phyloP scores from a whole-genome alignment of 1,140 invertebrate genomes.

The Archivesica marissinica region DNA sequence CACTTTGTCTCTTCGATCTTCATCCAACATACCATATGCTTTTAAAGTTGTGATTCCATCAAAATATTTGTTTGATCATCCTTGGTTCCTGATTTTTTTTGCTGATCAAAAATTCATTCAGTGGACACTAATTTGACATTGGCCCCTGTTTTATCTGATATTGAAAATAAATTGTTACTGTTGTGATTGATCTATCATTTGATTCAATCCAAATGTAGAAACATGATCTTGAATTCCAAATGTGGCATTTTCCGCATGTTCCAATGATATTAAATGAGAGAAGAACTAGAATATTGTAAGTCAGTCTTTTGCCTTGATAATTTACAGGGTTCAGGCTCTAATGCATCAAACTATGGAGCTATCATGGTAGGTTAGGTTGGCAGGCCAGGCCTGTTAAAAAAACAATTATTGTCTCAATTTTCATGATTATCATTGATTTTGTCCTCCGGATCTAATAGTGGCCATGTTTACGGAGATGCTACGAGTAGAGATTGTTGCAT shows the following conservation, averaged over 20 bases:
- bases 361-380: not conserved
- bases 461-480: not conserved
- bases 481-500: not conserved
- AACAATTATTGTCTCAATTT: slow-evolving; percentile 42
- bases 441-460: not conserved
- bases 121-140: not conserved
- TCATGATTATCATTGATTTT: slow-evolving; percentile 28
- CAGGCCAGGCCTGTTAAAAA: not conserved
- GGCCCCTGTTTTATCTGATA: not conserved
- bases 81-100: no score
- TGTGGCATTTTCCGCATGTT: not conserved
- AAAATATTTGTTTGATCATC: no score
- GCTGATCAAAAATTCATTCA: no score
- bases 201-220: not conserved
- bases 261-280: no score
- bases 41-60: not conserved
- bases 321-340: no score
- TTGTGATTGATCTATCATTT: not conserved
- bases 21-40: not conserved
- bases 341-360: no score
- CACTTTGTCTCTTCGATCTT: no score
- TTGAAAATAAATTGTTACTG: not conserved
- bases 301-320: no score
- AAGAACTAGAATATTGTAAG: no score
- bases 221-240: not conserved